These are phyloP conservation scores for Enteromius trimaculatus DNA, from an alignment of 2,797 vertebrate species.

Conservation along the genomic window DNA sequence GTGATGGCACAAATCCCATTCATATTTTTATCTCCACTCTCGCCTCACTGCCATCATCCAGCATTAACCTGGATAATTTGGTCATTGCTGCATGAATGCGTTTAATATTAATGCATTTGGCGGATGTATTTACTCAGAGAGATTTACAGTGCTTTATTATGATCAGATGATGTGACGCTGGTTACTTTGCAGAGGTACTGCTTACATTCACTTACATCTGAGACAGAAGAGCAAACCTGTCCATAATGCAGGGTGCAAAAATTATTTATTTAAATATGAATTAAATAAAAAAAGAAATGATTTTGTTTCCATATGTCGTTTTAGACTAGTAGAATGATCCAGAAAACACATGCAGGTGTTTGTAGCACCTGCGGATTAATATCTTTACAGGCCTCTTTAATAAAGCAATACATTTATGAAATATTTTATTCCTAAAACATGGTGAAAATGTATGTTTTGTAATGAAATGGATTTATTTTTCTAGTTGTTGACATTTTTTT, in stretches of 20 bases:
- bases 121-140: not conserved
- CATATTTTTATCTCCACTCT: conserved; percentile 19
- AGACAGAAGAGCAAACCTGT: not conserved
- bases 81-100: not conserved
- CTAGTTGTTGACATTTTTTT: too few relatives aligned
- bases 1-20: conserved; percentile 47
- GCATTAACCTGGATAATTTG: not conserved
- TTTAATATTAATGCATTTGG: not conserved
- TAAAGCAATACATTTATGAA: too few relatives aligned
- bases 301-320: not conserved
- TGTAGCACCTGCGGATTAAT: not conserved
- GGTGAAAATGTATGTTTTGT: too few relatives aligned
- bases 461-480: too few relatives aligned
- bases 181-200: not conserved
- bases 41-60: conserved; percentile 9
- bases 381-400: too few relatives aligned
- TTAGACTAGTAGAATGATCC: not conserved
- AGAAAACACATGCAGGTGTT: not conserved
- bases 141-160: not conserved
- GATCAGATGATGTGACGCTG: not conserved
- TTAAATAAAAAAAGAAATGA: too few relatives aligned
- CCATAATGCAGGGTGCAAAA: not conserved
- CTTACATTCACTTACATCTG: not conserved
- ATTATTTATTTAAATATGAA: too few relatives aligned
- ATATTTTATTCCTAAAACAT: too few relatives aligned